These are phyloP conservation scores for Varanus salvator DNA, from an alignment of 2,113 vertebrate genomes.

Conservation along the genomic window DNA sequence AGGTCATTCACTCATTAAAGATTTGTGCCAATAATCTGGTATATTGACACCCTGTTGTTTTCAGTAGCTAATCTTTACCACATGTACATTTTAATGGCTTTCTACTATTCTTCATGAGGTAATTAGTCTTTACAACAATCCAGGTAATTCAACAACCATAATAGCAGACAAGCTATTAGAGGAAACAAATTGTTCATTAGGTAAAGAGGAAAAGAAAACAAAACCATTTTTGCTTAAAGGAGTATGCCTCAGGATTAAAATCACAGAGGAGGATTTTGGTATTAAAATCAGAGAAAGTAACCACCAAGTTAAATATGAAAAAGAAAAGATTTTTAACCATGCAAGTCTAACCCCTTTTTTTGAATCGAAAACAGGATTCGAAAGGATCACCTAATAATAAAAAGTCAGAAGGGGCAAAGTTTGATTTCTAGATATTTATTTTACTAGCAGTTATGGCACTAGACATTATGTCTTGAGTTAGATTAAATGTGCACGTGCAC, in stretches of 20 bases:
- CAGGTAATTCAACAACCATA: conserved; percentile 51
- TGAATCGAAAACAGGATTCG: not conserved
- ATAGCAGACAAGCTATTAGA: conserved; percentile 45
- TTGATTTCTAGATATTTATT: not conserved
- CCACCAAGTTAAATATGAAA: too few species aligned
- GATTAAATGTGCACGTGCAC: not conserved
- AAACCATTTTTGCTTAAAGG: conserved; percentile 33
- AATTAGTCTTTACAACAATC: conserved; percentile 44
- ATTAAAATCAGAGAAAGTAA: too few species aligned
- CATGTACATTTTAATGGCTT: conserved; percentile 46
- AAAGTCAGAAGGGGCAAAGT: conserved; percentile 17
- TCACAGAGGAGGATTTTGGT: not conserved
- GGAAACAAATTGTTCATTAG: conserved; percentile 28
- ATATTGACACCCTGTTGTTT: conserved; percentile 40
- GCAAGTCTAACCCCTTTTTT: not conserved
- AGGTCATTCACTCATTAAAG: conserved; percentile 10
- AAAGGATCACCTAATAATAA: not conserved
- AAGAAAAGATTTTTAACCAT: too few species aligned
- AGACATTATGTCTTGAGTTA: not conserved
- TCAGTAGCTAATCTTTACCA: conserved; percentile 33
- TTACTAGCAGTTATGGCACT: not conserved
- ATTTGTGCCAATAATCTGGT: conserved; percentile 26
- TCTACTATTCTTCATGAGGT: conserved; percentile 29
- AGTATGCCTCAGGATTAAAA: conserved; percentile 18
- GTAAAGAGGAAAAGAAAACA: not conserved